Evolutionary conservation across 1,140 invertebrate genomes (phyloP).

Genomic region (Drosophila kurseongensis): DNA sequence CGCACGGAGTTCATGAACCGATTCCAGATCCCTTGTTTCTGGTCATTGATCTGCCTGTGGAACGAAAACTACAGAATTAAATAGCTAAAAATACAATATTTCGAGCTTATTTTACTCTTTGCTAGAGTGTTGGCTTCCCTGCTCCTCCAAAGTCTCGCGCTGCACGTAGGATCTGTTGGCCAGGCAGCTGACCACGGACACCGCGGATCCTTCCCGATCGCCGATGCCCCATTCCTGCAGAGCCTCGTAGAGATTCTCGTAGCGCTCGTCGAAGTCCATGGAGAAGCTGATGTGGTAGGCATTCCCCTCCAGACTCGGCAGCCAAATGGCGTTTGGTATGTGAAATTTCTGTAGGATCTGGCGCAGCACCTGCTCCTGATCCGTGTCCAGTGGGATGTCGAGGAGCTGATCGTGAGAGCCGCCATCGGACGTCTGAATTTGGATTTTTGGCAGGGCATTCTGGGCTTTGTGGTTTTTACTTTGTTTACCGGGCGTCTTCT

Average conservation of each 20-base stretch:
- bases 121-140: constrained; percentile 8
- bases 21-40: constrained; percentile 85
- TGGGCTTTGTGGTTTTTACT: neutral
- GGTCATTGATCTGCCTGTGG: constrained; percentile 47
- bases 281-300: constrained; percentile 84
- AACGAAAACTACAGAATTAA: neutral
- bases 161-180: constrained; percentile 62
- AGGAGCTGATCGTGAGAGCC: constrained; percentile 10
- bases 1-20: constrained; percentile 87
- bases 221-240: constrained; percentile 85
- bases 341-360: constrained; percentile 76
- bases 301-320: constrained; percentile 62
- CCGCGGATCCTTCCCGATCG: constrained; percentile 80
- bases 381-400: constrained; percentile 60
- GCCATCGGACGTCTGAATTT: constrained; percentile 37
- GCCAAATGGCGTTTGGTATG: constrained; percentile 77
- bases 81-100: too few relatives aligned
- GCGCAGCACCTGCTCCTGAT: constrained; percentile 74
- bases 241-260: constrained; percentile 84
- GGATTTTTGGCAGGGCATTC: constrained; percentile 1
- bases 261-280: constrained; percentile 82
- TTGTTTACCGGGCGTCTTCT: neutral
- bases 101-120: constrained; percentile 42
- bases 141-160: constrained; percentile 21
- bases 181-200: constrained; percentile 84